Evolutionary conservation across 2,888 invertebrate species (phyloP), one percentile per base, ranked within the genome.

Genomic region (Scotopteryx bipunctaria): DNA sequence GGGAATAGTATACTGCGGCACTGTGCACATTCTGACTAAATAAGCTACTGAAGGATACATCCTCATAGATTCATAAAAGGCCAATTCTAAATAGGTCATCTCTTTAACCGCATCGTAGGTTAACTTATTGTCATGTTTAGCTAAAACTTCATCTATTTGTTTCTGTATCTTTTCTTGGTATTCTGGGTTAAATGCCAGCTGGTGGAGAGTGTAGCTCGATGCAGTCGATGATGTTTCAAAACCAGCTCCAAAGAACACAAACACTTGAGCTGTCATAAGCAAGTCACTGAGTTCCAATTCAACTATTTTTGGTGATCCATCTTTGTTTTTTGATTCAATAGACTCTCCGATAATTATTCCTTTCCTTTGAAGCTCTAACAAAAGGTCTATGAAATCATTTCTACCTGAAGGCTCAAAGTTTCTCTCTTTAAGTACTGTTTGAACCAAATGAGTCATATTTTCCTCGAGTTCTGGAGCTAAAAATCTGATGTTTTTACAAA

Each of bases 171-270:
- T 89, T 41, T 72, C 71, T 61, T 91, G 91, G 21, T 78, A 80
- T 2, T 90, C 84, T 1, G 84, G 84, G 62, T 91, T 72, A 13
- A 81, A 84, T 16, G 91, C 91, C 5, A 91, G 66, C 56, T 86
- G 81, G 59, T 91, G 91, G n/a, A 90, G 69, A 1, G 86, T 78
- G 37, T 81, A 90, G 73, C 90, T 88, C 0, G 91, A 83, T 2
- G 89, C 81, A 0, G 87, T 85, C 0, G 91, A 91, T 0, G 91
- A 91, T 1, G 91, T 91, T 66, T 91, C 91, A 59, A 89, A 91
- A 4, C 91, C 91, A 46, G 91, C 91, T 11, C 82, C 89, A 35
- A 90, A 89, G 59, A 89, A 89, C 3, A 86, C 80, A 62, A 90
- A 88, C 0, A 82, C 81, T 73, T 88, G 89, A 2, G 89, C 86